Evolutionary conservation across 1,140 invertebrate genomes (phyloP).

Genomic region (Panulirus ornatus): DNA sequence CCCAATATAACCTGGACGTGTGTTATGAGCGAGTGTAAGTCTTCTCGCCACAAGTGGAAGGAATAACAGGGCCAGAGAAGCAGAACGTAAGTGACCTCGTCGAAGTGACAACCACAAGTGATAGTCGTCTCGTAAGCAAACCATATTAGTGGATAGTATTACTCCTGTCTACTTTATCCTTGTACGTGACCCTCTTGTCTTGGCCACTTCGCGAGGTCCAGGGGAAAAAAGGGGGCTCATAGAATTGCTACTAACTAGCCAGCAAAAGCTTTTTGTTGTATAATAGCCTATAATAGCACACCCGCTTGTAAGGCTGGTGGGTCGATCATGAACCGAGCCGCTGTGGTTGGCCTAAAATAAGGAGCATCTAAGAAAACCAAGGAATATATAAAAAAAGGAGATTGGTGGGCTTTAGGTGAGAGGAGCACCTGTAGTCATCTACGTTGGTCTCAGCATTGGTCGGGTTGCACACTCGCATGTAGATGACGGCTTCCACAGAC

Average conservation of each 20-base stretch:
- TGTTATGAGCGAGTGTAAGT: conserved; percentile 41
- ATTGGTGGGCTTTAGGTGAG: background rate
- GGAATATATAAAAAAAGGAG: conserved; percentile 5
- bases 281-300: conserved; percentile 36
- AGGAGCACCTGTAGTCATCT: conserved; percentile 69
- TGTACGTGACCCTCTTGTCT: conserved; percentile 29
- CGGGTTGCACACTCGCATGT: conserved; percentile 80
- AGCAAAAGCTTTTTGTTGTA: conserved; percentile 45
- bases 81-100: conserved; percentile 25
- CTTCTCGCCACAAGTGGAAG: conserved; percentile 41
- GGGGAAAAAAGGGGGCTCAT: conserved; percentile 24
- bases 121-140: conserved; percentile 23
- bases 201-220: conserved; percentile 57
- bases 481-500: conserved; percentile 82
- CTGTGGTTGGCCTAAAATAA: conserved; percentile 49
- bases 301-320: conserved; percentile 9
- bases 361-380: conserved; percentile 60
- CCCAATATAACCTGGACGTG: background rate
- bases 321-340: conserved; percentile 29
- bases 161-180: conserved; percentile 24
- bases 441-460: conserved; percentile 79
- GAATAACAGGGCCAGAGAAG: conserved; percentile 47
- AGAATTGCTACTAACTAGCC: conserved; percentile 61
- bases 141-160: background rate
- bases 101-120: conserved; percentile 44